Evolutionary conservation across 2,888 invertebrate species (phyloP).

Genomic region (Eupithecia vulgata): DNA sequence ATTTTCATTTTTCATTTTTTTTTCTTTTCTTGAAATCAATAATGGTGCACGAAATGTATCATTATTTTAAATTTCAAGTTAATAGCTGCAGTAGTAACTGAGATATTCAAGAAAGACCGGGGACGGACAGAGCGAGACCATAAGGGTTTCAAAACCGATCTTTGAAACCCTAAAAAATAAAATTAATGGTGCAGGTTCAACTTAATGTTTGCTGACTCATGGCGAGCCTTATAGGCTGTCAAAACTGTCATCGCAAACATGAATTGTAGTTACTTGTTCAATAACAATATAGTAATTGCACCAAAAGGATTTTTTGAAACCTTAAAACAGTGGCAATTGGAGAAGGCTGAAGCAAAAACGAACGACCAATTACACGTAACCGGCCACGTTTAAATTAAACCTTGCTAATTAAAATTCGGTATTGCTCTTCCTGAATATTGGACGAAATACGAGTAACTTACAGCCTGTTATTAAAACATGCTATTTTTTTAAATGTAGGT

Average conservation of each 20-base stretch:
- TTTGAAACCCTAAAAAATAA: no score
- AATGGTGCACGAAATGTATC: no score
- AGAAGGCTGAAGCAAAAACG: background rate
- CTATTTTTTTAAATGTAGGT: background rate
- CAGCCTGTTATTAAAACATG: background rate
- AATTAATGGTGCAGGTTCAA: background rate
- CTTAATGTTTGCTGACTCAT: background rate
- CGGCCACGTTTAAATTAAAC: background rate
- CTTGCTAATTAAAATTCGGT: background rate
- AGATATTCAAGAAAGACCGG: no score
- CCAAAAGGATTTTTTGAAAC: background rate
- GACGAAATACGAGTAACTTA: background rate
- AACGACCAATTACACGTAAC: background rate
- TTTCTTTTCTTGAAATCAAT: no score
- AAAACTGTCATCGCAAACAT: background rate
- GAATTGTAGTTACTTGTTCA: background rate
- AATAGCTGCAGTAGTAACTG: no score
- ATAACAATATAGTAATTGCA: background rate
- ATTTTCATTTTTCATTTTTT: no score
- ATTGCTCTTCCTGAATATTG: conserved; percentile 7
- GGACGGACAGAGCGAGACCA: no score
- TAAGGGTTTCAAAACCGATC: no score
- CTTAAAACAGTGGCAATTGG: background rate
- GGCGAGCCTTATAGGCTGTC: background rate
- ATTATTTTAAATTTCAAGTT: no score